A percentile compares a stretch with the other conserved stretches of the same genome.
Evolutionary conservation across 2,888 invertebrate genomes (phyloP).

Genomic region (Thereva unica): DNA sequence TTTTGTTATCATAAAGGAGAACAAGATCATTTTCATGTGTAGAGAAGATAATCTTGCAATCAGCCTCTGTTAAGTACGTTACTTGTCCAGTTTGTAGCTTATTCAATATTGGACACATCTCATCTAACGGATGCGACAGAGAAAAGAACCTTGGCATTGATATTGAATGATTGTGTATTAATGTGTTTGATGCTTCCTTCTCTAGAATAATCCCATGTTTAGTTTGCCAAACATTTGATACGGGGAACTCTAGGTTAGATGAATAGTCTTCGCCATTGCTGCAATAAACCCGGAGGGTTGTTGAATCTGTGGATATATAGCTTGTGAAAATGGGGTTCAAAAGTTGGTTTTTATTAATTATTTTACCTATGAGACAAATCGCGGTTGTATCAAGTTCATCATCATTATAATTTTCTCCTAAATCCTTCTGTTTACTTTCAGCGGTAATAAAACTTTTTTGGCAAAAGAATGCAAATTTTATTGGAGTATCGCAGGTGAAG

Average conservation of each 20-base stretch:
- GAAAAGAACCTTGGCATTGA: slow-evolving; percentile 81
- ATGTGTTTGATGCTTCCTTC: slow-evolving; percentile 62
- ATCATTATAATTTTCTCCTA: not conserved
- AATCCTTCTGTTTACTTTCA: slow-evolving; percentile 15
- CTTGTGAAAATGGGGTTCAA: not conserved
- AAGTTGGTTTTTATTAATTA: not conserved
- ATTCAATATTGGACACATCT: slow-evolving; percentile 81
- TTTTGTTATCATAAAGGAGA: slow-evolving; percentile 76
- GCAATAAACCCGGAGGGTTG: slow-evolving; percentile 77
- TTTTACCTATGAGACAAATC: slow-evolving; percentile 53
- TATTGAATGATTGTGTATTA: slow-evolving; percentile 54
- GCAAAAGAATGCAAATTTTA: slow-evolving; percentile 80
- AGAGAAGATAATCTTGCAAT: slow-evolving; percentile 72
- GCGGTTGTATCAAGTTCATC: slow-evolving; percentile 6
- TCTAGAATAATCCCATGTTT: slow-evolving; percentile 85
- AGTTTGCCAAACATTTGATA: slow-evolving; percentile 81
- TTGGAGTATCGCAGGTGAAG: slow-evolving; percentile 80
- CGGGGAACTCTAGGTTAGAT: slow-evolving; percentile 78
- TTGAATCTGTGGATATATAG: slow-evolving; percentile 62
- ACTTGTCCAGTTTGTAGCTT: slow-evolving; percentile 66
- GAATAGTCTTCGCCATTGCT: slow-evolving; percentile 82
- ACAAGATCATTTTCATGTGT: slow-evolving; percentile 78
- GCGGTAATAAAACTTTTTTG: slow-evolving; percentile 63
- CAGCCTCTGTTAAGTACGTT: slow-evolving; percentile 67
- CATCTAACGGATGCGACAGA: slow-evolving; percentile 86